phyloP scores from a whole-genome alignment of 2,797 vertebrate species.

The Spea hammondii region DNA sequence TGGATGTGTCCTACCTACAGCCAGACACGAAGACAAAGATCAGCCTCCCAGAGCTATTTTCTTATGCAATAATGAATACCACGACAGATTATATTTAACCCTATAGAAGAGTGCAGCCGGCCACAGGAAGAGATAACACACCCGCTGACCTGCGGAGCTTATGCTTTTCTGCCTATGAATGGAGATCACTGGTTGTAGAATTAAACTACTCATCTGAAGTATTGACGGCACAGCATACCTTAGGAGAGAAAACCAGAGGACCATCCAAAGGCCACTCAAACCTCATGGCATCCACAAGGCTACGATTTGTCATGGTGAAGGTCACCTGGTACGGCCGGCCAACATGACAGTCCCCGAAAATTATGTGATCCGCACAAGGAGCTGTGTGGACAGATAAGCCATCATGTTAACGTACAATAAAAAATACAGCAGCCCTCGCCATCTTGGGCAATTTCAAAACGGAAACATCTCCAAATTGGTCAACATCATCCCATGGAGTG shows the following conservation, averaged over 20 bases:
- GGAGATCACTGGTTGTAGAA: too few relatives aligned
- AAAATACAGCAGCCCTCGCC: too few relatives aligned
- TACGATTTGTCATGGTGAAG: constrained; percentile 84
- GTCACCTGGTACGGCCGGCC: constrained; percentile 64
- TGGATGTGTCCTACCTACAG: constrained; percentile 84
- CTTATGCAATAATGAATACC: too few relatives aligned
- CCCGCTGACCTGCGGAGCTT: too few relatives aligned
- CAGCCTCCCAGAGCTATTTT: neutral
- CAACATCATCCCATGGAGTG: too few relatives aligned
- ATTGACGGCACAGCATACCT: constrained; percentile 64
- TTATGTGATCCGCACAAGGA: constrained; percentile 65
- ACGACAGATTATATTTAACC: too few relatives aligned
- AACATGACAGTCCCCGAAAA: constrained; percentile 80
- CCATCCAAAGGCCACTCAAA: constrained; percentile 79
- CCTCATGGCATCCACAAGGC: constrained; percentile 66
- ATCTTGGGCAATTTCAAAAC: too few relatives aligned
- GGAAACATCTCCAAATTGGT: too few relatives aligned
- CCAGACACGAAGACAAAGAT: neutral
- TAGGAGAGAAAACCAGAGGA: constrained; percentile 77
- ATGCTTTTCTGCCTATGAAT: too few relatives aligned
- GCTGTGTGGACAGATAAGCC: constrained; percentile 57
- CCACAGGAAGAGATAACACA: too few relatives aligned
- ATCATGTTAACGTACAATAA: neutral
- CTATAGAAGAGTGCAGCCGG: too few relatives aligned
- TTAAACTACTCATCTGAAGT: neutral